A percentile compares a stretch with the other conserved stretches of the same genome.
phyloP scores from a whole-genome alignment of 2,888 invertebrate genomes.

The Caradrina kadenii region DNA sequence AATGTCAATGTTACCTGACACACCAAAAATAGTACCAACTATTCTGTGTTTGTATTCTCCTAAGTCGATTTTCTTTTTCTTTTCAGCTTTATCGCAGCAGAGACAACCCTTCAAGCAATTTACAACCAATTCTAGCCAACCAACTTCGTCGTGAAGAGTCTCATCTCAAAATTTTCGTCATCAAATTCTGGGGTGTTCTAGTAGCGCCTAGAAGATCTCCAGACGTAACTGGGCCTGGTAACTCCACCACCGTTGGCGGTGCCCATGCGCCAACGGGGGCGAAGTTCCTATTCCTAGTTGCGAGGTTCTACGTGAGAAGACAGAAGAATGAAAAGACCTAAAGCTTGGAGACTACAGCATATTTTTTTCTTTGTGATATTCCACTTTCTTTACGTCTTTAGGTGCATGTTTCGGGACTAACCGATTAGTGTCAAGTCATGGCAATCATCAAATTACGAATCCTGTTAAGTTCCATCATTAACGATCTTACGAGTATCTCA shows the following conservation, averaged over 20 bases:
- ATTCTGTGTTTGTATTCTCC: no score
- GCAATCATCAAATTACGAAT: no score
- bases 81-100: background rate
- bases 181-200: slow-evolving; percentile 35
- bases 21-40: no score
- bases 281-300: slow-evolving; percentile 94
- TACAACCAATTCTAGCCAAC: no score
- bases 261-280: slow-evolving; percentile 93
- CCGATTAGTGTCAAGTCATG: no score
- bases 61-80: background rate
- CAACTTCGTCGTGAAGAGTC: background rate
- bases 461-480: no score
- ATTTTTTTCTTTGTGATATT: no score
- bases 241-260: slow-evolving; percentile 96
- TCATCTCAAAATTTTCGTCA: background rate
- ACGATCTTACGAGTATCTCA: no score
- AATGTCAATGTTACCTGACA: no score
- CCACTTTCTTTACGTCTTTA: no score
- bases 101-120: background rate
- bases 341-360: background rate
- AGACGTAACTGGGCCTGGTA: slow-evolving; percentile 92
- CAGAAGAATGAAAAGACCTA: slow-evolving; percentile 1
- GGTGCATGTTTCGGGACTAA: no score
- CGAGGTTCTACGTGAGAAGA: slow-evolving; percentile 74
- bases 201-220: slow-evolving; percentile 54